A percentile compares a stretch with the other conserved stretches of the same genome.
These are phyloP conservation scores for Acomys russatus DNA, from an alignment of 2,797 vertebrate genomes.

Conservation along the genomic window DNA sequence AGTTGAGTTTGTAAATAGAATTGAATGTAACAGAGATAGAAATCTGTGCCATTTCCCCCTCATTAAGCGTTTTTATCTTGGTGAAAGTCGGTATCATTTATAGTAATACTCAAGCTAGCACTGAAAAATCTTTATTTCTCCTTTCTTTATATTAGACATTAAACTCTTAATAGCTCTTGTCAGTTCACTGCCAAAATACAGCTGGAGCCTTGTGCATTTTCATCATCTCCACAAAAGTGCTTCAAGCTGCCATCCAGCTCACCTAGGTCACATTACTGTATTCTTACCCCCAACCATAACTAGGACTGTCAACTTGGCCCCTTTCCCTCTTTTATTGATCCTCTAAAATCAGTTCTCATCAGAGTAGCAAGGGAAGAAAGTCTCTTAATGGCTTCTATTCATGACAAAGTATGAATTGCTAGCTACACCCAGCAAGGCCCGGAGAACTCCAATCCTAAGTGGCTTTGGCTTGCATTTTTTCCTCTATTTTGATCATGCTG, in stretches of 20 bases:
- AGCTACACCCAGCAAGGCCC: neutral
- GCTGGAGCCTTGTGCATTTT: neutral
- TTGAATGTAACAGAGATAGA: neutral
- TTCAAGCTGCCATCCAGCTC: neutral
- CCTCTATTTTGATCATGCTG: neutral
- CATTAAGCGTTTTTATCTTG: neutral
- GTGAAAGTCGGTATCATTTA: neutral
- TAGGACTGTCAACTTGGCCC: neutral
- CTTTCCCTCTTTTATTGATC: neutral
- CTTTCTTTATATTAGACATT: neutral
- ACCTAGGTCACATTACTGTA: neutral
- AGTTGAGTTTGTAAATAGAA: conserved; percentile 59
- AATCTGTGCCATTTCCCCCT: neutral
- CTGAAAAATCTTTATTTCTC: conserved; percentile 7
- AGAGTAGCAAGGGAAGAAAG: neutral
- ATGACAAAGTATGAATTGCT: neutral
- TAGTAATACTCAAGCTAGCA: neutral
- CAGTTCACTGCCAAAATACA: neutral
- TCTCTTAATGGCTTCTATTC: neutral
- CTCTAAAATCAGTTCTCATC: neutral
- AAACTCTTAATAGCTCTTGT: neutral
- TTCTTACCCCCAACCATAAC: neutral
- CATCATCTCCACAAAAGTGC: neutral
- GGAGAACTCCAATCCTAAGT: neutral
- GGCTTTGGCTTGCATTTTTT: neutral